A percentile compares a stretch with the other conserved stretches of the same genome.
phyloP scores from a whole-genome alignment of 2,888 invertebrate species.

The Drosophila paramelanica region DNA sequence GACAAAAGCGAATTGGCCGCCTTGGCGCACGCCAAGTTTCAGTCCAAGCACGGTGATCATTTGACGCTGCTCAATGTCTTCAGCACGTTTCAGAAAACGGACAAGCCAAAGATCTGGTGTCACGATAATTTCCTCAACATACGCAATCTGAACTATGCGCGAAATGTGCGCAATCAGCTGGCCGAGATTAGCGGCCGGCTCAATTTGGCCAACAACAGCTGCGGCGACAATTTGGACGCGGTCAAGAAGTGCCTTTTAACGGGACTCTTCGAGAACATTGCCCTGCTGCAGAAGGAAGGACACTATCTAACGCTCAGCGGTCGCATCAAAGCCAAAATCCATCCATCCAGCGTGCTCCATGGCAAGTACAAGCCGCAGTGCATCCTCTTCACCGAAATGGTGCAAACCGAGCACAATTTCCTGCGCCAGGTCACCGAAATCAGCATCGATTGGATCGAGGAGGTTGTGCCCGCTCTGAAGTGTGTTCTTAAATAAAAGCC shows the following conservation, averaged over 20 bases:
- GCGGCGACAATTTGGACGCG: constrained; percentile 88
- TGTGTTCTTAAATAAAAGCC: constrained; percentile 67
- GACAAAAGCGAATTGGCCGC: constrained; percentile 91
- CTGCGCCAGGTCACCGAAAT: constrained; percentile 92
- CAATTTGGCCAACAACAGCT: constrained; percentile 88
- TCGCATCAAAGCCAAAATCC: constrained; percentile 90
- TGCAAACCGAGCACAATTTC: constrained; percentile 93
- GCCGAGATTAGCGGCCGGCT: constrained; percentile 89
- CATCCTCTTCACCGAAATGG: constrained; percentile 93
- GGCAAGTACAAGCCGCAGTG: constrained; percentile 88
- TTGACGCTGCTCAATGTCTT: constrained; percentile 95
- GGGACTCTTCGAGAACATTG: constrained; percentile 94
- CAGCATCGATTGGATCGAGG: constrained; percentile 92
- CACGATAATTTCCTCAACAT: constrained; percentile 94
- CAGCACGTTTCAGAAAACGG: constrained; percentile 90
- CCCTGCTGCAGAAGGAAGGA: constrained; percentile 91
- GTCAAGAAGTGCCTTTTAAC: constrained; percentile 91
- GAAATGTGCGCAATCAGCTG: constrained; percentile 92
- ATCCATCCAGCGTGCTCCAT: constrained; percentile 92
- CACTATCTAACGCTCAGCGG: constrained; percentile 88
- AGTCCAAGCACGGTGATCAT: constrained; percentile 95
- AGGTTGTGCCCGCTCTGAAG: constrained; percentile 86
- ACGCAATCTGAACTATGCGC: constrained; percentile 92
- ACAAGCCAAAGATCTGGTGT: constrained; percentile 92
- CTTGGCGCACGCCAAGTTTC: constrained; percentile 91